These are phyloP conservation scores for Tetramorium alpestre DNA, from an alignment of 1,140 invertebrate species.

Conservation along the genomic window DNA sequence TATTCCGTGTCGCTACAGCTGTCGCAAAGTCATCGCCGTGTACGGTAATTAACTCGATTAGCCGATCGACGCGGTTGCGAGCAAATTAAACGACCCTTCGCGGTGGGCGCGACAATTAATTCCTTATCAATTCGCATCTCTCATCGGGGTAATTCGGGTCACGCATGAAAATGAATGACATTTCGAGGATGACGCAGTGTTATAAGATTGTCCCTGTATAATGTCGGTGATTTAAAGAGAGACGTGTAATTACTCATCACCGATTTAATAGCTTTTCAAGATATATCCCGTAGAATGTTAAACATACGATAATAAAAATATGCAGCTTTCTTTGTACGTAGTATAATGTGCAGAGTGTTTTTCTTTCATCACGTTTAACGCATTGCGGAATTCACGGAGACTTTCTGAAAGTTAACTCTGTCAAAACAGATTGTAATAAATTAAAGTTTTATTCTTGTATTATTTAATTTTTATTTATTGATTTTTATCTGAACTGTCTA, in stretches of 20 bases:
- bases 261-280: neutral
- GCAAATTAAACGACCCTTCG: constrained; percentile 62
- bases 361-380: neutral
- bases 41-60: constrained; percentile 74
- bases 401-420: neutral
- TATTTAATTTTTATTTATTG: neutral
- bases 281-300: neutral
- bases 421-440: neutral
- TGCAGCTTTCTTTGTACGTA: neutral
- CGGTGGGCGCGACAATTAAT: constrained; percentile 63
- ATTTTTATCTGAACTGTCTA: neutral
- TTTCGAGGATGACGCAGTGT: constrained; percentile 8
- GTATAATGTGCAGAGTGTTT: neutral
- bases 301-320: neutral
- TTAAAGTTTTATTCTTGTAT: neutral
- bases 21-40: constrained; percentile 59
- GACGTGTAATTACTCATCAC: neutral
- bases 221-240: constrained; percentile 28
- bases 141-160: constrained; percentile 34
- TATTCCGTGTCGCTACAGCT: constrained; percentile 52
- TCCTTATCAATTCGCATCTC: constrained; percentile 61
- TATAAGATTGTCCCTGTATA: neutral
- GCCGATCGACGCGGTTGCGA: constrained; percentile 57
- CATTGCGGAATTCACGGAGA: neutral
- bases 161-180: constrained; percentile 1